Conservation (phyloP, 2,797 vertebrate species). For the Perodicticus potto region DNA sequence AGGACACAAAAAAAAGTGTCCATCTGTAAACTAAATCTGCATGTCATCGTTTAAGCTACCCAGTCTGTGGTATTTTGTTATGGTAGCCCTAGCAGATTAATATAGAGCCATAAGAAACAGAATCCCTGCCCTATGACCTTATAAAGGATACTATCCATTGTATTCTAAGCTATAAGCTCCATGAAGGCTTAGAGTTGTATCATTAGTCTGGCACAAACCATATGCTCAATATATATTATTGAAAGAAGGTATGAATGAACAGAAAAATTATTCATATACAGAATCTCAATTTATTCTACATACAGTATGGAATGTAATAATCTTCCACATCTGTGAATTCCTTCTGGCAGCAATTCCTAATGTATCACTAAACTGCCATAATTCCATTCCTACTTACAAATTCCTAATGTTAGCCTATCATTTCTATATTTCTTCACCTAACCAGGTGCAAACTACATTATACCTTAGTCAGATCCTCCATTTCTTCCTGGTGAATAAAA, state of each 20-base stretch:
- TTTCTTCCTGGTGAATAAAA: conserved; percentile 26
- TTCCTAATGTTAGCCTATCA: conserved; percentile 25
- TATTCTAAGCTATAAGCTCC: neutral
- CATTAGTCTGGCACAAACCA: conserved; percentile 26
- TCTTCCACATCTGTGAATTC: conserved; percentile 52
- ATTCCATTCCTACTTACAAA: conserved; percentile 51
- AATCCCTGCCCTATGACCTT: neutral
- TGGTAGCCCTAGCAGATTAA: neutral
- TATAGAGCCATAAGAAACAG: neutral
- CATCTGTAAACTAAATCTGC: neutral
- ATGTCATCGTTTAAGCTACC: neutral
- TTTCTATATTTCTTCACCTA: conserved; percentile 56
- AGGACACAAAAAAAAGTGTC: neutral
- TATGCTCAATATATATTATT: conserved; percentile 39
- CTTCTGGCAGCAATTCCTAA: conserved; percentile 20
- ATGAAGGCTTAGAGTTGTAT: conserved; percentile 7
- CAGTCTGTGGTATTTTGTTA: conserved; percentile 2
- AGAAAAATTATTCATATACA: neutral
- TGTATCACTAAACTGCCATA: conserved; percentile 5
- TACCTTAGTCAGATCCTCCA: neutral
- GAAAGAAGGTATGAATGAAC: conserved; percentile 7
- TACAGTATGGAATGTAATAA: conserved; percentile 2
- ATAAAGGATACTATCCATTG: conserved; percentile 14
- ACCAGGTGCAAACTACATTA: neutral
- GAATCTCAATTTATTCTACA: conserved; percentile 9